A percentile compares a stretch with the other conserved stretches of the same genome.
These are phyloP conservation scores for Lepidonotus clava DNA, from an alignment of 2,888 invertebrate species.

Conservation along the genomic window DNA sequence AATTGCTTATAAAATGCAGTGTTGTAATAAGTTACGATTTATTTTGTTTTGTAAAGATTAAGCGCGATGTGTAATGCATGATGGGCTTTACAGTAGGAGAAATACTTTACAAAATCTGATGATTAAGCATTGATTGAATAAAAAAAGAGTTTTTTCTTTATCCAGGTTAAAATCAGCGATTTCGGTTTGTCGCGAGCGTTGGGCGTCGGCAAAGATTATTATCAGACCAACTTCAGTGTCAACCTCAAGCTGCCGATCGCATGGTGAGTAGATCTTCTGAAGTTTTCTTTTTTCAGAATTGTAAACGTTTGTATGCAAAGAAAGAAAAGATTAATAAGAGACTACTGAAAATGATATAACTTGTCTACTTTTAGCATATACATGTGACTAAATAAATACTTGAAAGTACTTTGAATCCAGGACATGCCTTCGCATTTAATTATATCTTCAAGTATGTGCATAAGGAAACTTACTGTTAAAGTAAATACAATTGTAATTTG, in stretches of 20 bases:
- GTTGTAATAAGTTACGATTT: no score
- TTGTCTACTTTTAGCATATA: no score
- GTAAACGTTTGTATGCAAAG: not conserved
- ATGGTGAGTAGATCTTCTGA: slow-evolving; percentile 84
- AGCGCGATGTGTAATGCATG: not conserved
- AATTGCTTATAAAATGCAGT: no score
- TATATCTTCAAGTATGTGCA: no score
- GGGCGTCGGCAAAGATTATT: slow-evolving; percentile 99
- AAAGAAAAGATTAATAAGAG: not conserved
- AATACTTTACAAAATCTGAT: no score
- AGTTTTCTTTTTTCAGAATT: not conserved
- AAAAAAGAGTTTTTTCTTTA: no score
- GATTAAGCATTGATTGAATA: no score
- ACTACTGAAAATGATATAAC: no score
- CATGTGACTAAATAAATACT: no score
- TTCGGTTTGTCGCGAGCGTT: slow-evolving; percentile 97
- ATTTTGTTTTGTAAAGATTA: not conserved
- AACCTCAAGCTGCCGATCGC: slow-evolving; percentile 98
- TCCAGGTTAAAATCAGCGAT: slow-evolving; percentile 94
- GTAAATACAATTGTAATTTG: not conserved
- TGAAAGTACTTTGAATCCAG: no score
- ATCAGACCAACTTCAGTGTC: slow-evolving; percentile 98
- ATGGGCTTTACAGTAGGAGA: no score
- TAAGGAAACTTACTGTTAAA: not conserved
- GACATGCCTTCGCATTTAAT: no score